Evolutionary conservation across 2,888 invertebrate species (phyloP), one percentile per base, ranked within the genome.

Genomic region (Drosophila birchii): DNA sequence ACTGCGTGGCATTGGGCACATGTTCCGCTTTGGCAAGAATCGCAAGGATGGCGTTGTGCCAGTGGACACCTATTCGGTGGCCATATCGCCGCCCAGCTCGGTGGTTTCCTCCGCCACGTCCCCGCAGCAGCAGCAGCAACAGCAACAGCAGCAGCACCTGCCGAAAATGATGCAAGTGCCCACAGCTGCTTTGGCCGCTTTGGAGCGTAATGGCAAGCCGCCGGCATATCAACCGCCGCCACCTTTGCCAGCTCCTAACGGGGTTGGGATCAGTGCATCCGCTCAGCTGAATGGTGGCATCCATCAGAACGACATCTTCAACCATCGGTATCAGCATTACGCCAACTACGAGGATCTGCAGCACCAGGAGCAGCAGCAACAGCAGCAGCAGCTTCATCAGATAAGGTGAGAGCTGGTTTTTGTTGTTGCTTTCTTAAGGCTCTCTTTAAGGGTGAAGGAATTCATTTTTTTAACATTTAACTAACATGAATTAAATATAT

Each of bases 311-410:
- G 93, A 93, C 77, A 90, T 92, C 55, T 93, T 93, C 77, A 93
- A 93, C 85, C 92, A 93, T 89, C 91, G 93, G 68, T 93, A 93
- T 89, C 92, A 92, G 75, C 96, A 97, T 91, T 97, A 97, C 91
- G 96, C 96, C 78, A 97, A 97, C 92, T 96, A 96, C 87, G 96
- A 96, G 91, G 97, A 97, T 93, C 95, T 97, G 86, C 96, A 96
- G 92, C 96, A 96, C 86, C 96, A 96, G 92, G 96, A 96, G 92
- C 96, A 96, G 92, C 68, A 63, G 8, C 64, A 29, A 36, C 62
- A 62, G 11, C 64, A 29, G 9, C 62, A 62, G 11, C 96, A 96
- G 47, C 47, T 47, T 92, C 96, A 95, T 88, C 96, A 96, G 92
- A 93, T 96, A 85, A 96, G 96, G 96, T 96, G 93, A 95, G 94